Percentiles rank a stretch among this genome's conserved stretches.
These are phyloP conservation scores for Numenius phaeopus DNA, from an alignment of 2,797 vertebrate genomes.

Conservation along the genomic window DNA sequence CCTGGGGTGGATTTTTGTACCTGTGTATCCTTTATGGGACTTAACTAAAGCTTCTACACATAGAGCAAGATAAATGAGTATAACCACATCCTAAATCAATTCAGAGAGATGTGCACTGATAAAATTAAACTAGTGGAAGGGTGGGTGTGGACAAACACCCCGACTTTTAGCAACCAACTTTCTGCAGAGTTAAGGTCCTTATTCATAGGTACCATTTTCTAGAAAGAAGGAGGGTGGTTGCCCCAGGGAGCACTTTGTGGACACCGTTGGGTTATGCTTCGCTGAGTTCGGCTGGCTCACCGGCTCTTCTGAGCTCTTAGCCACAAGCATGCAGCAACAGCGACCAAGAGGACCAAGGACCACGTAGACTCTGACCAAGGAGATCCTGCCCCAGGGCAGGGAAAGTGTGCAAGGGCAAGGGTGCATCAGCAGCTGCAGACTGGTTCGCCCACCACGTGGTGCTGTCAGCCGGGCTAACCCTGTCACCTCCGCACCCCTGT, in stretches of 20 bases:
- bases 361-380: not conserved
- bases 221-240: not conserved
- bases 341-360: not conserved
- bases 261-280: rapidly evolving
- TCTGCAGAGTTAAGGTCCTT: not conserved
- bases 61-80: not conserved
- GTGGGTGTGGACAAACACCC: not conserved
- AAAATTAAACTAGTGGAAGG: not conserved
- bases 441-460: not conserved
- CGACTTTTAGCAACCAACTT: not conserved
- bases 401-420: not conserved
- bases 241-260: not conserved
- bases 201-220: not conserved
- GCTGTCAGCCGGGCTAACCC: not conserved
- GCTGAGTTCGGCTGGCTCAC: not conserved
- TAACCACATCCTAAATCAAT: not conserved
- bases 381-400: rapidly evolving
- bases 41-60: not conserved
- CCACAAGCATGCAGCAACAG: not conserved
- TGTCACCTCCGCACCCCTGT: not conserved
- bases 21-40: not conserved
- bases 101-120: not conserved
- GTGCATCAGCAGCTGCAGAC: not conserved
- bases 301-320: not conserved
- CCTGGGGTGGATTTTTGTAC: not conserved